phyloP scores from a whole-genome alignment of 2,888 invertebrate species.

The Sinohyriopsis cumingii region DNA sequence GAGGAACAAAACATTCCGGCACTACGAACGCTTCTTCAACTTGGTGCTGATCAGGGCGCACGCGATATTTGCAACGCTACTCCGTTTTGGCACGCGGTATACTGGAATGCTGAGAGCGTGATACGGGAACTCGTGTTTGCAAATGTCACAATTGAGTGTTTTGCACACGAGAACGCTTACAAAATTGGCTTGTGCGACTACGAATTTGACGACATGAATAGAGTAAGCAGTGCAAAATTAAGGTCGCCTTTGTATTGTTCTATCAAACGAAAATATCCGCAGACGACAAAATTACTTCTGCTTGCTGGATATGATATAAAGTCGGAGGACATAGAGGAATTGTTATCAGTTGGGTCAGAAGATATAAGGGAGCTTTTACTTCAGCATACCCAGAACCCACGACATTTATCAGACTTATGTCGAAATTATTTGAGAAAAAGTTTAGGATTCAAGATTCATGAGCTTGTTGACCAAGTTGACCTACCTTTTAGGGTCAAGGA shows the following conservation, averaged over 20 bases:
- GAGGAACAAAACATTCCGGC: constrained; percentile 32
- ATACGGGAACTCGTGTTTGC: constrained; percentile 35
- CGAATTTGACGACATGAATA: background rate
- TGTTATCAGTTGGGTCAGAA: constrained; percentile 17
- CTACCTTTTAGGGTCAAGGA: constrained; percentile 26
- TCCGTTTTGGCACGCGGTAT: constrained; percentile 38
- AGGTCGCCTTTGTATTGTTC: constrained; percentile 22
- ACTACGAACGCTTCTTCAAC: constrained; percentile 23
- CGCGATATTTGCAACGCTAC: constrained; percentile 29
- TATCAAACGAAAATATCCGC: constrained; percentile 24
- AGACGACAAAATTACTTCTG: constrained; percentile 19
- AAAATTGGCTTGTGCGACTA: constrained; percentile 26
- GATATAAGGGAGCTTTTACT: constrained; percentile 11
- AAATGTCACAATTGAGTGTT: constrained; percentile 27
- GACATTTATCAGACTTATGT: constrained; percentile 12
- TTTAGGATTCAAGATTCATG: constrained; percentile 20
- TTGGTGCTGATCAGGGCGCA: constrained; percentile 26
- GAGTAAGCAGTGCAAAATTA: background rate
- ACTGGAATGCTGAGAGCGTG: constrained; percentile 38
- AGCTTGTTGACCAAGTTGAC: constrained; percentile 15
- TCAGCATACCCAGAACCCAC: constrained; percentile 18
- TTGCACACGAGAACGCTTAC: constrained; percentile 28
- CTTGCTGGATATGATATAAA: constrained; percentile 26
- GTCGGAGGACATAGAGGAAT: constrained; percentile 21
- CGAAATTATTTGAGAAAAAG: constrained; percentile 21